phyloP scores from a whole-genome alignment of 2,797 vertebrate species.

The Periophthalmus magnuspinnatus region DNA sequence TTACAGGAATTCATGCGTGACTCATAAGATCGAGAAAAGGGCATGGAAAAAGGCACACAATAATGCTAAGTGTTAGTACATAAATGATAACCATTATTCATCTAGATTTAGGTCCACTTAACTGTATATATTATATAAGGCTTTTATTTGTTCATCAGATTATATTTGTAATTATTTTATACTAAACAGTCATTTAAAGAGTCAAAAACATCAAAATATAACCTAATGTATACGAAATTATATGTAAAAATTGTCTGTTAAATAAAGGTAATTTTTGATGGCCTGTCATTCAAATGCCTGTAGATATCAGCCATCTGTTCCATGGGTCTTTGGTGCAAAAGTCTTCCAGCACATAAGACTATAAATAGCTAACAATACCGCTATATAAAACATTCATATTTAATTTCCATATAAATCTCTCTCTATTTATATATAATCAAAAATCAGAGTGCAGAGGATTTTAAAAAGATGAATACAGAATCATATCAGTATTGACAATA shows the following conservation, averaged over 20 bases:
- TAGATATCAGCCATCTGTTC: not conserved
- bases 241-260: not conserved
- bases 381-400: not conserved
- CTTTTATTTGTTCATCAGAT: not conserved
- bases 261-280: not conserved
- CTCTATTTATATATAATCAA: constrained; percentile 37
- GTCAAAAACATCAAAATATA: constrained; percentile 3
- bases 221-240: not conserved
- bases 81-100: not conserved
- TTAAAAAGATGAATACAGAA: constrained; percentile 20
- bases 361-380: not conserved
- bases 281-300: not conserved
- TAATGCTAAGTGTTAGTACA: not conserved
- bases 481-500: constrained; percentile 31
- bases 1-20: not conserved
- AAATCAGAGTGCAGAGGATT: constrained; percentile 27
- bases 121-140: not conserved
- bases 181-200: not conserved
- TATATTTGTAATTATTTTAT: not conserved
- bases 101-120: constrained; percentile 1
- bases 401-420: constrained; percentile 1
- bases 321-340: constrained; percentile 10
- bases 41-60: not conserved
- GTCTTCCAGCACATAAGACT: not conserved
- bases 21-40: not conserved